Evolutionary conservation across 92 coral and sea anemone species (phyloP).

Genomic region (Paramuricea clavata): DNA sequence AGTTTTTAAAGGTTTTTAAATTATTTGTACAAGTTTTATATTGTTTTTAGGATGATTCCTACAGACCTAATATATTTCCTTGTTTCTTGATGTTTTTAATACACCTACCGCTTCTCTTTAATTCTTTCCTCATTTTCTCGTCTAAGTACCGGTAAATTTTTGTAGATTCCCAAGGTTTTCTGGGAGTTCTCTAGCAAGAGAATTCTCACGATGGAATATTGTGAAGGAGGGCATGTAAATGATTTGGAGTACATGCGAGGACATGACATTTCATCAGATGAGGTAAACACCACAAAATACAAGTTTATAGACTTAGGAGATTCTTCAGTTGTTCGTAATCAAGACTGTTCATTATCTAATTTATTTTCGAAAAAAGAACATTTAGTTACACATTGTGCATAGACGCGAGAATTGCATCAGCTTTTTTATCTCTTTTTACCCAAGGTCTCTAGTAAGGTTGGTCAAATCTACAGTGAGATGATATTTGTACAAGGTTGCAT

Average conservation of each 20-base stretch:
- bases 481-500: conserved; percentile 96
- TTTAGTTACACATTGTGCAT: too few relatives aligned
- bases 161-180: conserved; percentile 84
- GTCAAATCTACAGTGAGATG: conserved; percentile 96
- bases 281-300: too few relatives aligned
- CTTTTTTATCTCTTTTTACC: not conserved
- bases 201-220: conserved; percentile 94
- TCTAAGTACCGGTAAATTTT: not conserved
- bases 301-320: too few relatives aligned
- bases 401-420: not conserved
- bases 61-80: too few relatives aligned
- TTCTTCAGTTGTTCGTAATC: too few relatives aligned
- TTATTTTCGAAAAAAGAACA: too few relatives aligned
- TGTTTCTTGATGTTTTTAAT: too few relatives aligned
- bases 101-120: too few relatives aligned
- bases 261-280: conserved; percentile 83
- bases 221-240: conserved; percentile 98
- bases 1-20: conserved; percentile 82
- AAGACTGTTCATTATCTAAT: too few relatives aligned
- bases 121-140: not conserved
- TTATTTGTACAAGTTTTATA: not conserved
- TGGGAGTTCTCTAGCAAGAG: conserved; percentile 89
- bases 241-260: conserved; percentile 84
- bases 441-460: conserved; percentile 92
- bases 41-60: too few relatives aligned